Conservation (phyloP, 2,797 vertebrate genomes). For the Ptychadena robeensis region DNA sequence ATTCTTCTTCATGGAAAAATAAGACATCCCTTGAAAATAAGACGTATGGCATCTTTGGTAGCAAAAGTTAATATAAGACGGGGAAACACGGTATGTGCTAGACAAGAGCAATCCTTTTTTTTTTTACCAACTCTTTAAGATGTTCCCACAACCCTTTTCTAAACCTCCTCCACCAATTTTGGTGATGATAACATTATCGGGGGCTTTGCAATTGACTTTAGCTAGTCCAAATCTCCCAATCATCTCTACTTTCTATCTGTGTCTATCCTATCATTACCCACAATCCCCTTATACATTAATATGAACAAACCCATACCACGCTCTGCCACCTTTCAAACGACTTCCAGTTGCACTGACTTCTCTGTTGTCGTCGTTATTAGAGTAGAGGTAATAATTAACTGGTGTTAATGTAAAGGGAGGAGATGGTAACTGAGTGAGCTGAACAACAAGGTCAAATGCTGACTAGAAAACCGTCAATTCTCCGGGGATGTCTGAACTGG, state of each 20-base stretch:
- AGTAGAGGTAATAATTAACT: not conserved
- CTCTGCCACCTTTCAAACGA: not conserved
- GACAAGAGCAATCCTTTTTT: no score
- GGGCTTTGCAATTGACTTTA: no score
- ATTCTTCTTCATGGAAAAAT: no score
- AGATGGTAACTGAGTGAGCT: not conserved
- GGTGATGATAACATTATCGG: no score
- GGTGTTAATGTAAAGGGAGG: not conserved
- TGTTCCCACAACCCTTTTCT: no score
- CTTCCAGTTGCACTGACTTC: not conserved
- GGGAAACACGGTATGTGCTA: no score
- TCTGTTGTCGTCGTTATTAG: not conserved
- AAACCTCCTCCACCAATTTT: no score
- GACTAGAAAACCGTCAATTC: not conserved
- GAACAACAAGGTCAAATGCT: not conserved
- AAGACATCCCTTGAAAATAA: no score
- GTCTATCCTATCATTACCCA: not conserved
- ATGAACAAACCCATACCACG: not conserved
- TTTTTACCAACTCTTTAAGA: no score
- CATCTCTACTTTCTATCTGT: not conserved
- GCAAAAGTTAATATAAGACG: no score
- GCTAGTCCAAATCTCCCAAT: no score
- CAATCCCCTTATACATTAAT: not conserved
- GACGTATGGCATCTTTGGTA: no score
- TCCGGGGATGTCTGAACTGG: not conserved